Base-by-base conservation (phyloP, 2,888 invertebrate species). In the Hirtodrosophila histrioides region DNA sequence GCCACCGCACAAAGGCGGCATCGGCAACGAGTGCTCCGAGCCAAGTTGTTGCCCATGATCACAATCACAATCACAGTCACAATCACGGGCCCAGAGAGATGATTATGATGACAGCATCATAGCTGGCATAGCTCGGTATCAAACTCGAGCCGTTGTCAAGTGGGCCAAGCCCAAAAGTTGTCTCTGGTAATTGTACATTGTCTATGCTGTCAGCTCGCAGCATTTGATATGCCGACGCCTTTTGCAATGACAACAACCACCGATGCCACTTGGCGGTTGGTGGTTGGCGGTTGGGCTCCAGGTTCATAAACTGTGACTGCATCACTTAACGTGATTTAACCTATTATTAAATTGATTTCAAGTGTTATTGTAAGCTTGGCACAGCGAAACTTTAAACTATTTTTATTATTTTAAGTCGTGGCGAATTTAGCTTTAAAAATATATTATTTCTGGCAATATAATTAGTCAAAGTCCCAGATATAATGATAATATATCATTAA, bases 91-190 rank as follows among this genome's bases (percentile, higher is more conserved):
- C 4, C 27, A 46, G 37, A 44, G 33, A 51, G 41, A 56, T 73
- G 70, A 46, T 55, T 57, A 68, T 48, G 84, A 78, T 83, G 80
- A 78, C 80, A 82, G 79, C 76, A 64, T 64, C 68, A 41, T 33
- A 46, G 39, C 17, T 48, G 8, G 43, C 37, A 45, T 3, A 8
- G 36, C 46, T 37, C 37, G 33, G 11, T 11, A 36, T 44, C 49
- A 35, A 53, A 24, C 64, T 69, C 56, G 55, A 76, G 58, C 68
- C 55, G 78, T 68, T 57, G 61, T 72, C 79, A 67, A 82, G 86
- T 82, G 88, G 78, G 81, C 81, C 81, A 82, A 82, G 81, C 81
- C 81, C 81, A 88, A 86, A 81, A 83, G 79, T 86, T 82, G 81
- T 82, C 88, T 72, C 72, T 72, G 66, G 58, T 81, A 81, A 80